phyloP scores from a whole-genome alignment of 2,888 invertebrate species.

The Diachrysia chrysitis region DNA sequence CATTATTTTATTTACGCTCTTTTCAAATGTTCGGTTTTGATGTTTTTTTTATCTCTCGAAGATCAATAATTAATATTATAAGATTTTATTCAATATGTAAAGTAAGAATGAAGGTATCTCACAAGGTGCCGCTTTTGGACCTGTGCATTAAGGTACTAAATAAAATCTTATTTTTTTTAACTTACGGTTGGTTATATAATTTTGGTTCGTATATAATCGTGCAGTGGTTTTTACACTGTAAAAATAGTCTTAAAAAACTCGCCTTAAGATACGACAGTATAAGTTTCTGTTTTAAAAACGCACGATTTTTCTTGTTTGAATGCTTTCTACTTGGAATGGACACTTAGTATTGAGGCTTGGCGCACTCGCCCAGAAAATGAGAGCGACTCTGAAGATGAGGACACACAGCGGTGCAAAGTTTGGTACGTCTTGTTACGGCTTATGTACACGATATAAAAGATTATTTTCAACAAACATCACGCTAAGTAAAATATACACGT shows the following conservation, averaged over 20 bases:
- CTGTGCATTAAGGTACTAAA: background rate
- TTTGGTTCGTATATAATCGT: no score
- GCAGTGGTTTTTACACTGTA: no score
- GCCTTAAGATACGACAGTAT: background rate
- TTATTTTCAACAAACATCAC: no score
- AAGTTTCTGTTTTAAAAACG: constrained; percentile 36
- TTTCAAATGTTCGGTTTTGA: no score
- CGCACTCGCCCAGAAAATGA: constrained; percentile 26
- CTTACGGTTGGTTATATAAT: no score
- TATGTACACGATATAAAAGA: constrained; percentile 4
- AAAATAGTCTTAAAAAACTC: background rate
- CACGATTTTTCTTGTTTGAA: constrained; percentile 47
- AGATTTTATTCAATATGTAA: background rate
- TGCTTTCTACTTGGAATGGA: constrained; percentile 47
- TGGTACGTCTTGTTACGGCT: constrained; percentile 34
- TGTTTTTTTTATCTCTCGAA: background rate
- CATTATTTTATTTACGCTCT: background rate
- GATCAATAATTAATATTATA: background rate
- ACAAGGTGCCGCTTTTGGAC: background rate
- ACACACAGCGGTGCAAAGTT: constrained; percentile 29
- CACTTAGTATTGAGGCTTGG: constrained; percentile 51
- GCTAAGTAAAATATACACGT: background rate
- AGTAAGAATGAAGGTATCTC: background rate
- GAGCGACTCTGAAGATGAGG: constrained; percentile 39
- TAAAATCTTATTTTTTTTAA: background rate